Percentiles rank a stretch among this genome's conserved stretches.
These are phyloP conservation scores for Megastigmus dorsalis DNA, from an alignment of 2,888 invertebrate genomes.

Conservation along the genomic window DNA sequence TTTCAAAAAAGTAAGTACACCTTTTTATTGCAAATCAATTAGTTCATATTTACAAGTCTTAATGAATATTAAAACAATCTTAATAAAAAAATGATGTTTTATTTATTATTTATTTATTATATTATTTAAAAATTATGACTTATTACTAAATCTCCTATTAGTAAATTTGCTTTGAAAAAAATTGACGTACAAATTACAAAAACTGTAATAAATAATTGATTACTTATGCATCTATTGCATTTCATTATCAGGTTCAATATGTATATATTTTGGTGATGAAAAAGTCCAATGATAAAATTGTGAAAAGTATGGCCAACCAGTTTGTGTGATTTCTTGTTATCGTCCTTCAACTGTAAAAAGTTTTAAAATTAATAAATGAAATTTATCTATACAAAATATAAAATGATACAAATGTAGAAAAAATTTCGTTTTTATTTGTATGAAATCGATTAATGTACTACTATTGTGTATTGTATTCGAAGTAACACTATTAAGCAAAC, in stretches of 20 bases:
- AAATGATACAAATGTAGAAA: too few species aligned
- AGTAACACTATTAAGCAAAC: too few species aligned
- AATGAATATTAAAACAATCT: slow-evolving; percentile 41
- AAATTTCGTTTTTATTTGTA: too few species aligned
- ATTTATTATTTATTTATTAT: too few species aligned
- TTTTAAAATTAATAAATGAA: slow-evolving; percentile 48
- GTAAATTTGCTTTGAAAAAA: slow-evolving; percentile 8
- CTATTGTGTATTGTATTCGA: too few species aligned
- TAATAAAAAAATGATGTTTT: slow-evolving; percentile 38
- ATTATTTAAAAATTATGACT: slow-evolving; percentile 35
- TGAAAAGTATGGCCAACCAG: neutral
- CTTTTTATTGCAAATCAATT: slow-evolving; percentile 52
- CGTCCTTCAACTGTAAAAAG: slow-evolving; percentile 74
- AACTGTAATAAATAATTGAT: slow-evolving; percentile 44
- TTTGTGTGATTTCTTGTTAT: slow-evolving; percentile 59
- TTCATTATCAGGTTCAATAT: slow-evolving; percentile 32
- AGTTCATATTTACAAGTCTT: slow-evolving; percentile 52
- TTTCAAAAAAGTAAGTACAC: slow-evolving; percentile 48
- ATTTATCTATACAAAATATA: neutral
- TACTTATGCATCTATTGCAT: slow-evolving; percentile 29
- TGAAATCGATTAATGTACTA: too few species aligned
- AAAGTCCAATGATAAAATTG: slow-evolving; percentile 36
- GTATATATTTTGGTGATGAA: slow-evolving; percentile 29
- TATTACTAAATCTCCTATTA: slow-evolving; percentile 32
- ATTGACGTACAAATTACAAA: slow-evolving; percentile 45